Conservation (phyloP, 2,113 vertebrate species). For the Platanista minor region DNA sequence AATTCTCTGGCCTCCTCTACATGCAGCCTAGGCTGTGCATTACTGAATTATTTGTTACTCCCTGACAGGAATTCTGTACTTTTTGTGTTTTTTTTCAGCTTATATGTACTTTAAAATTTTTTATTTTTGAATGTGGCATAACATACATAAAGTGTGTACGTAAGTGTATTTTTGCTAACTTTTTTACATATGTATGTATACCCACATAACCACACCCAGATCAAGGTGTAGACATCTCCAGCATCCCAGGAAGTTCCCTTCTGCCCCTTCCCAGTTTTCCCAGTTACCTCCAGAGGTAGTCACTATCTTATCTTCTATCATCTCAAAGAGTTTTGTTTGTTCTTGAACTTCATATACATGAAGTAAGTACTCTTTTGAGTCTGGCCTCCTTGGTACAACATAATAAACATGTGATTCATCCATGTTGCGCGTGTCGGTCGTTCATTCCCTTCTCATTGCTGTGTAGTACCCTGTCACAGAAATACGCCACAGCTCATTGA, state of each 20-base stretch:
- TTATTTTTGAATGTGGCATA: background rate
- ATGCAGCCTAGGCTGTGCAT: background rate
- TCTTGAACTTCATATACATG: background rate
- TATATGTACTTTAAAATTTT: background rate
- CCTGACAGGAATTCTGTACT: background rate
- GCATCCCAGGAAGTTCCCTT: background rate
- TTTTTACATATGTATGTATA: no score
- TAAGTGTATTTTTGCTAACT: no score
- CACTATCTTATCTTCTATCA: background rate
- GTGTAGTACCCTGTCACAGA: background rate
- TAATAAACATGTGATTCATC: background rate
- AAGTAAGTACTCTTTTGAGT: background rate
- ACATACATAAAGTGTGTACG: no score
- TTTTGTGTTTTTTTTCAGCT: no score
- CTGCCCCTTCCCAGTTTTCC: background rate
- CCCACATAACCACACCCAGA: no score
- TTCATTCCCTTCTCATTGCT: background rate
- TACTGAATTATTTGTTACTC: background rate
- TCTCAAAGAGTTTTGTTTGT: background rate
- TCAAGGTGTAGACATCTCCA: background rate
- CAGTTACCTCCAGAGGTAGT: background rate
- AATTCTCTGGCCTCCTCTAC: background rate
- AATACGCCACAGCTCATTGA: background rate
- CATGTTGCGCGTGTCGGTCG: rapidly evolving
- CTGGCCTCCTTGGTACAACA: background rate